Evolutionary conservation across 2,113 vertebrate genomes (phyloP).

Genomic region (Sigmodon hispidus): DNA sequence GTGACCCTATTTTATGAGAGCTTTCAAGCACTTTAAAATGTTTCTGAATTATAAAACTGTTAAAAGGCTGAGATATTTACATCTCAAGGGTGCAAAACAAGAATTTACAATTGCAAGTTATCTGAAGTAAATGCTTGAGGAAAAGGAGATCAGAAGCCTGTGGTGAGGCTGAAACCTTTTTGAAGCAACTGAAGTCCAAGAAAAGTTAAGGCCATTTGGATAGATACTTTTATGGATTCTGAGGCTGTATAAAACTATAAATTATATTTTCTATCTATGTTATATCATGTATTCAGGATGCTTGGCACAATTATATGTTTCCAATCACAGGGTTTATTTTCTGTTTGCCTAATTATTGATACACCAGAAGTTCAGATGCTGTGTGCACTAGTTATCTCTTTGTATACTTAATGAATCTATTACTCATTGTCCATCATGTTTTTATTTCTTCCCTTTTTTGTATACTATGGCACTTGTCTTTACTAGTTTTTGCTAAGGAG

Average conservation of each 20-base stretch:
- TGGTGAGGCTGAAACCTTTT: background rate
- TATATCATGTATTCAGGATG: background rate
- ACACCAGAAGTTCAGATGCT: background rate
- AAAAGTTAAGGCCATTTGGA: background rate
- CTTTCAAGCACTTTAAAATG: background rate
- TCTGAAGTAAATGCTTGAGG: constrained; percentile 14
- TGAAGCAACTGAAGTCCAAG: background rate
- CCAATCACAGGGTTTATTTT: background rate
- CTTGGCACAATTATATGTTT: background rate
- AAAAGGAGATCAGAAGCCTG: background rate
- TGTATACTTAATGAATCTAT: background rate
- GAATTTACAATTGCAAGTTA: background rate
- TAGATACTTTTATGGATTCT: background rate
- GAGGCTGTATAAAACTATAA: background rate
- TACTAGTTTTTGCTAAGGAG: background rate
- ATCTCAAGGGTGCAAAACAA: background rate
- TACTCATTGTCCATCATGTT: background rate
- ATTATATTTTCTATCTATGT: background rate
- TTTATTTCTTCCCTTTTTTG: background rate
- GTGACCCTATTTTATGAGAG: background rate
- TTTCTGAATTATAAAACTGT: background rate
- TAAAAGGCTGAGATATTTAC: background rate
- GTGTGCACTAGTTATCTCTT: background rate
- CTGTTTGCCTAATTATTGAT: background rate
- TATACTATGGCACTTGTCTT: background rate